Evolutionary conservation across 1,140 invertebrate species (phyloP).

Genomic region (Papilio dardanus): DNA sequence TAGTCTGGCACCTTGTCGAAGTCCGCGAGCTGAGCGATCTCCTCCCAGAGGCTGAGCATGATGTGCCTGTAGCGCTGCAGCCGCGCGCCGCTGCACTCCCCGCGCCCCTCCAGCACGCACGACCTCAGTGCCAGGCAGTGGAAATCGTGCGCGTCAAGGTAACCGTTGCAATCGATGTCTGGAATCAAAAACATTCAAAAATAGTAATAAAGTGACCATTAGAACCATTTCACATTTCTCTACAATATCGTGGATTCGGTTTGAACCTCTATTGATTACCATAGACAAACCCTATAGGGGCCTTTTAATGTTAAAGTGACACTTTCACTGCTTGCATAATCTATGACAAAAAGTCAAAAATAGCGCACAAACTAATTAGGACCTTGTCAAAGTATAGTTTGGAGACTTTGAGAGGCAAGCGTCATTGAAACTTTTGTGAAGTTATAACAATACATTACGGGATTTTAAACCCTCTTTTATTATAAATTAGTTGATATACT

Average conservation of each 20-base stretch:
- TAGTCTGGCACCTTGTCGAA: slow-evolving; percentile 90
- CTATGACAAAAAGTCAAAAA: neutral
- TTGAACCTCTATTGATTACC: no score
- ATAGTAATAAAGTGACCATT: no score
- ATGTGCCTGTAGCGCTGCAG: slow-evolving; percentile 91
- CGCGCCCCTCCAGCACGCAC: slow-evolving; percentile 91
- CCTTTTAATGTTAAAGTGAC: neutral
- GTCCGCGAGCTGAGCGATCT: slow-evolving; percentile 91
- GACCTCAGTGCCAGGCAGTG: slow-evolving; percentile 90
- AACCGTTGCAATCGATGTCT: slow-evolving; percentile 94
- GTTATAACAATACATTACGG: no score
- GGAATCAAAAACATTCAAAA: slow-evolving; percentile 44
- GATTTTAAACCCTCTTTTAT: no score
- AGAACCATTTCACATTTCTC: no score
- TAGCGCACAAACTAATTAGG: neutral
- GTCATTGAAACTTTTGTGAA: no score
- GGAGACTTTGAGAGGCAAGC: no score
- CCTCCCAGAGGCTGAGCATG: slow-evolving; percentile 92
- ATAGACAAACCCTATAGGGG: no score
- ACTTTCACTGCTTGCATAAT: neutral
- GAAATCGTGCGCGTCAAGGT: slow-evolving; percentile 91
- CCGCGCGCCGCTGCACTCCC: slow-evolving; percentile 87
- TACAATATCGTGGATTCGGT: no score
- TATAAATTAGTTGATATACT: no score
- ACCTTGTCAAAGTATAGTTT: neutral